phyloP scores from a whole-genome alignment of 64 coral and sea anemone genomes.

The Astreopora myriophthalma region DNA sequence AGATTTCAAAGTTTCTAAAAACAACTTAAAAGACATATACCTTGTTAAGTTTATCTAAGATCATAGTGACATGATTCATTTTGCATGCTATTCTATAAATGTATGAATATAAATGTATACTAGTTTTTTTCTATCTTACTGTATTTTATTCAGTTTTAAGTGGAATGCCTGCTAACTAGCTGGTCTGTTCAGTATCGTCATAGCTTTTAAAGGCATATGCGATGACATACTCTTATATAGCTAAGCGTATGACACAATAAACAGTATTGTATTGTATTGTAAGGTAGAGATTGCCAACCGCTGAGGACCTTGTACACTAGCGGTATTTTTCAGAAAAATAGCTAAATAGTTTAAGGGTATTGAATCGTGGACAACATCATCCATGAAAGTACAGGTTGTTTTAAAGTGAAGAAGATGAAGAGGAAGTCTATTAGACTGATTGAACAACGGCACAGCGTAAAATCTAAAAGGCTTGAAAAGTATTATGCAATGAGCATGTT shows the following conservation, averaged over 20 bases:
- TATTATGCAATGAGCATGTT: too few species aligned
- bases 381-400: too few species aligned
- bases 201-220: not conserved
- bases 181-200: not conserved
- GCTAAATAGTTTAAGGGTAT: too few species aligned
- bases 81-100: not conserved
- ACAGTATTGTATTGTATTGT: not conserved
- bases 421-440: too few species aligned
- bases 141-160: conserved; percentile 5
- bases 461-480: too few species aligned
- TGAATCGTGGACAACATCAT: too few species aligned
- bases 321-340: too few species aligned
- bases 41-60: not conserved
- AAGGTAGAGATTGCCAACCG: too few species aligned
- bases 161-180: not conserved
- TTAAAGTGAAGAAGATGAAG: too few species aligned
- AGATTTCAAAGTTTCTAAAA: not conserved
- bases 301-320: too few species aligned
- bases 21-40: not conserved
- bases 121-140: not conserved
- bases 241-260: not conserved
- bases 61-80: not conserved
- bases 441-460: too few species aligned
- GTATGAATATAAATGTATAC: not conserved
- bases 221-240: not conserved